phyloP scores from a whole-genome alignment of 2,797 vertebrate species.

The Momotus momota region DNA sequence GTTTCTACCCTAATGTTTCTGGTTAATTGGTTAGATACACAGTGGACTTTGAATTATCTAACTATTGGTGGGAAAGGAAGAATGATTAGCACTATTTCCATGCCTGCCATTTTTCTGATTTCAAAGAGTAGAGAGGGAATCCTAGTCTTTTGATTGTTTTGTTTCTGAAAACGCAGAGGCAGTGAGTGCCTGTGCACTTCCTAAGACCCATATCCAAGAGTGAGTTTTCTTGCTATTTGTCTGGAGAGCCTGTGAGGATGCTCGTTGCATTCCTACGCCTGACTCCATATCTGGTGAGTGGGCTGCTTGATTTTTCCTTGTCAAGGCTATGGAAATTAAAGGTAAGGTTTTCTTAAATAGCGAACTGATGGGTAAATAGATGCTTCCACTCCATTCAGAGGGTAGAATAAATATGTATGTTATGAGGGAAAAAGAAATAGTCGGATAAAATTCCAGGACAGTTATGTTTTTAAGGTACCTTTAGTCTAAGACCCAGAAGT shows the following conservation, averaged over 20 bases:
- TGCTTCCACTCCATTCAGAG: neutral
- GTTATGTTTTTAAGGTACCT: neutral
- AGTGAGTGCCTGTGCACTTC: neutral
- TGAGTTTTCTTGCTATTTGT: neutral
- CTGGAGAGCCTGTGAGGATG: neutral
- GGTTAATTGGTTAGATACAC: neutral
- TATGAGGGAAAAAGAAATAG: neutral
- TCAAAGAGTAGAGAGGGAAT: neutral
- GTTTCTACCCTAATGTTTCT: slow-evolving; percentile 16
- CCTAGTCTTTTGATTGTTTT: neutral
- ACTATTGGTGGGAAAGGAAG: neutral
- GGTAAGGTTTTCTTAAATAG: neutral
- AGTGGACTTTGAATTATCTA: neutral
- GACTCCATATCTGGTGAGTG: neutral
- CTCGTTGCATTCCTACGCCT: neutral
- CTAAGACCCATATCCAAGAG: neutral
- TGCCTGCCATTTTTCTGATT: neutral
- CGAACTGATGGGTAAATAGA: neutral
- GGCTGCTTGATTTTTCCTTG: neutral
- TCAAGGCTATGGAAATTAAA: neutral
- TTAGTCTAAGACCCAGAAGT: neutral
- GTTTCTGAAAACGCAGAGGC: neutral
- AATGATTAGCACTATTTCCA: neutral
- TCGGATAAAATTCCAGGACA: neutral
- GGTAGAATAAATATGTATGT: neutral